Percentiles rank a stretch among this genome's conserved stretches.
Conservation (phyloP, 2,797 vertebrate species). For the Hydrolagus colliei region DNA sequence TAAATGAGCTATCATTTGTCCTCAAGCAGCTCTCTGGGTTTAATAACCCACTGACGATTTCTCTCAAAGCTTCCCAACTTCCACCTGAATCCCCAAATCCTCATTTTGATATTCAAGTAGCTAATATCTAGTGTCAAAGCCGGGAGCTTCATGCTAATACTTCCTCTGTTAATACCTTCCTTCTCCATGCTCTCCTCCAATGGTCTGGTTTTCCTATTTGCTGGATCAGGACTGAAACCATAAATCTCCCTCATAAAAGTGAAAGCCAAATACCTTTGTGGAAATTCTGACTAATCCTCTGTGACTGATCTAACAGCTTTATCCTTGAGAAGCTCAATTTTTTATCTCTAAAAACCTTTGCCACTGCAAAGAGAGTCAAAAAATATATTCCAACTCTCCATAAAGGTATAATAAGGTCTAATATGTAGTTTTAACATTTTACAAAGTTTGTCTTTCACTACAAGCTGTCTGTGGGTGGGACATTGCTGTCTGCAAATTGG, state of each 20-base stretch:
- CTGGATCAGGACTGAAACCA: slow-evolving; percentile 2
- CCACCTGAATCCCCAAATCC: neutral
- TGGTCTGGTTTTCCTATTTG: slow-evolving; percentile 9
- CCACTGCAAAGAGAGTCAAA: neutral
- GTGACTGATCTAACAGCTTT: neutral
- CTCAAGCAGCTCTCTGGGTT: neutral
- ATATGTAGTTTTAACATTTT: neutral
- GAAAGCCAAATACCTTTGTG: neutral
- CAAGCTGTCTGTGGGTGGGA: too few relatives aligned
- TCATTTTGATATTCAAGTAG: neutral
- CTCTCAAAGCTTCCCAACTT: neutral
- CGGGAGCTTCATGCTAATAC: slow-evolving; percentile 25
- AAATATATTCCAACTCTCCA: neutral
- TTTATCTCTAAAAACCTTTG: neutral
- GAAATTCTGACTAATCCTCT: neutral
- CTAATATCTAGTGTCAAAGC: slow-evolving; percentile 23
- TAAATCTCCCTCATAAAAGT: neutral
- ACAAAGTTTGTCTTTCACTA: neutral
- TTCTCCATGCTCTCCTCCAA: neutral
- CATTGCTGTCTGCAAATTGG: too few relatives aligned
- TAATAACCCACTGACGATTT: neutral
- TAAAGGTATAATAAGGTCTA: neutral
- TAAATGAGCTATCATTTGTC: neutral
- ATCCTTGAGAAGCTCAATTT: neutral
- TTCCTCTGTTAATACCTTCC: neutral